These are phyloP conservation scores for Invenusta paracnida DNA, from an alignment of 2,888 invertebrate species.

Conservation along the genomic window DNA sequence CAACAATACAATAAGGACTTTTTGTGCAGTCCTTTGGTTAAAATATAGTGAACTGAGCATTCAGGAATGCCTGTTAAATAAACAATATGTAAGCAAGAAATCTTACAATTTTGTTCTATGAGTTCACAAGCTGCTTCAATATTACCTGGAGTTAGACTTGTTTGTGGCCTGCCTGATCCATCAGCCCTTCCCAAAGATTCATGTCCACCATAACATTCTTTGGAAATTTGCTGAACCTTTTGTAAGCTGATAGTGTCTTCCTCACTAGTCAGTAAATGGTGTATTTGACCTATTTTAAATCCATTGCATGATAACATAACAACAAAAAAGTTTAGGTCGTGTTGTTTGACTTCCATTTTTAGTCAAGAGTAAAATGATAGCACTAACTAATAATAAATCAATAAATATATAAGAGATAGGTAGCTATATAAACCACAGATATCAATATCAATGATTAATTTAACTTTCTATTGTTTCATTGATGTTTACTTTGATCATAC, in stretches of 20 bases:
- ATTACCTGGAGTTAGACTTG: conserved; percentile 15
- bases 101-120: conserved; percentile 20
- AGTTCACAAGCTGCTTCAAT: conserved; percentile 12
- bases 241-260: conserved; percentile 10
- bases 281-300: neutral
- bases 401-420: neutral
- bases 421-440: no score
- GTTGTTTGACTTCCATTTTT: neutral
- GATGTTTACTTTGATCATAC: neutral
- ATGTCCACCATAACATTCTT: conserved; percentile 10
- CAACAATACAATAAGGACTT: conserved; percentile 1
- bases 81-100: conserved; percentile 13
- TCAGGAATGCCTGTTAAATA: conserved; percentile 21
- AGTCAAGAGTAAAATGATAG: neutral
- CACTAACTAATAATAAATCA: neutral
- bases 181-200: conserved; percentile 25
- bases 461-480: neutral
- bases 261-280: conserved; percentile 13
- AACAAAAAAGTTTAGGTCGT: neutral
- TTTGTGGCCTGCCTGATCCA: conserved; percentile 19
- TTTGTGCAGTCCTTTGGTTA: conserved; percentile 14
- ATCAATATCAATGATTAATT: neutral
- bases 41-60: conserved; percentile 13
- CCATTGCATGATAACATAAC: conserved; percentile 16
- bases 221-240: conserved; percentile 26